phyloP scores from a whole-genome alignment of 1,140 invertebrate genomes.

The Halesus radiatus region DNA sequence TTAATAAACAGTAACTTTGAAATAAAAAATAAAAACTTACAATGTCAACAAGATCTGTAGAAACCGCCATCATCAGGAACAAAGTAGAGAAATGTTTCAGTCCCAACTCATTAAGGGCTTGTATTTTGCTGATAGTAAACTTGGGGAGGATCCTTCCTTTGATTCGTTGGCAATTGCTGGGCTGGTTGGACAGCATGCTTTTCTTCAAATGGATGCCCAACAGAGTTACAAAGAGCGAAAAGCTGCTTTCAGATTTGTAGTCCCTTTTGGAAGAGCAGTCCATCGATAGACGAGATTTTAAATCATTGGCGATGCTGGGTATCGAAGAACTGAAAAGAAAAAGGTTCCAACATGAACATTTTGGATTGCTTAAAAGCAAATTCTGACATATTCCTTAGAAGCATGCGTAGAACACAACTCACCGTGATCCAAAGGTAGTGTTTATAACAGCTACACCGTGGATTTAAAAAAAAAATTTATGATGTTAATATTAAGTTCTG shows the following conservation, averaged over 20 bases:
- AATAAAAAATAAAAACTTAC: constrained; percentile 36
- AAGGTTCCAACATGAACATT: neutral
- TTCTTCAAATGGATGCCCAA: constrained; percentile 51
- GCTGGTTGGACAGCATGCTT: constrained; percentile 39
- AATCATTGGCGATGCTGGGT: constrained; percentile 41
- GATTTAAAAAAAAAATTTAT: too few species aligned
- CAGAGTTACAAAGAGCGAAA: constrained; percentile 45
- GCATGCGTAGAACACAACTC: too few species aligned
- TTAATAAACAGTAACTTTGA: too few species aligned
- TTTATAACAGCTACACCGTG: too few species aligned
- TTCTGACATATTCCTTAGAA: too few species aligned
- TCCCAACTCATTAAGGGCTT: constrained; percentile 52
- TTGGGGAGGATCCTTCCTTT: constrained; percentile 55
- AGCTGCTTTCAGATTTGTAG: constrained; percentile 50
- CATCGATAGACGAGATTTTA: constrained; percentile 42
- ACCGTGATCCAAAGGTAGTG: too few species aligned
- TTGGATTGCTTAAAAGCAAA: too few species aligned
- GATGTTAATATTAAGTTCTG: too few species aligned
- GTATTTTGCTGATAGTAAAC: constrained; percentile 53
- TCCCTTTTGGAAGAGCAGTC: constrained; percentile 39
- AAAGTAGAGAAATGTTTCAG: constrained; percentile 49
- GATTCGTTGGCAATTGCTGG: constrained; percentile 50
- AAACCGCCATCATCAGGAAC: constrained; percentile 50
- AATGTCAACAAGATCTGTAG: constrained; percentile 48
- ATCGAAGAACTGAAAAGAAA: constrained; percentile 49